Evolutionary conservation across 1,140 invertebrate genomes (phyloP), one percentile per base, ranked within the genome.

Genomic region (Metopolophium dirhodum): DNA sequence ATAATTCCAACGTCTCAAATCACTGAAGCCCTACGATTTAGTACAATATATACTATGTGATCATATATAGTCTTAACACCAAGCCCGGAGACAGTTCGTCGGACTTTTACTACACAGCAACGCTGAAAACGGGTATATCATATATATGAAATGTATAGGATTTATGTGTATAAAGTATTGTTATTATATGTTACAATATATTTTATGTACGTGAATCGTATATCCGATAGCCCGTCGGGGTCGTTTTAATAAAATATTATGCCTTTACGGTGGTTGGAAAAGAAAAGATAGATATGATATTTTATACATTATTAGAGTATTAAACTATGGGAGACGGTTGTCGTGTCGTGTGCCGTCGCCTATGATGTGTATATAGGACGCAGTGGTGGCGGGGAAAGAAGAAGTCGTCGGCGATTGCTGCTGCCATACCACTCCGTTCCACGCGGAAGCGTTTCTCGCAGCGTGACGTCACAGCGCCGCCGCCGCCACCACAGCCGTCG

Each of bases 371-470:
- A 85, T 37, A 37, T 26, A 41, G 83, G 22, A 41, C 30, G 14
- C 6, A 20, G 85, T 7, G 30, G 45, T 18, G 87, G 49, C 20
- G 87, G 22, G 35, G 47, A 49, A 87, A 87, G 45, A 26, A 49
- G 45, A 35, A 20, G 45, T 45, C 14, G 37, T 47, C 45, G 41
- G 41, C 85, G 41, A 41, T 26, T 45, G 41, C 61, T 68, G 61
- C 61, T 47, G 45, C 85, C 45, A 47, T n/a, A 77, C 61, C n/a
- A 54, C 87, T 57, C 37, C 49, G 82, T 86, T 86, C 91, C 91
- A 85, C 91, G 91, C 91, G 91, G 91, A 93, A 93, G 91, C 91
- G 51, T 93, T 93, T 86, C 91, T 92, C 37, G 26, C 49, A 22
- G 45, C 47, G 91, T 93, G 91, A 93, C 91, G 91, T 93, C 91